These are phyloP conservation scores for Naso thynnoides DNA, from an alignment of 2,797 vertebrate species.

Conservation along the genomic window DNA sequence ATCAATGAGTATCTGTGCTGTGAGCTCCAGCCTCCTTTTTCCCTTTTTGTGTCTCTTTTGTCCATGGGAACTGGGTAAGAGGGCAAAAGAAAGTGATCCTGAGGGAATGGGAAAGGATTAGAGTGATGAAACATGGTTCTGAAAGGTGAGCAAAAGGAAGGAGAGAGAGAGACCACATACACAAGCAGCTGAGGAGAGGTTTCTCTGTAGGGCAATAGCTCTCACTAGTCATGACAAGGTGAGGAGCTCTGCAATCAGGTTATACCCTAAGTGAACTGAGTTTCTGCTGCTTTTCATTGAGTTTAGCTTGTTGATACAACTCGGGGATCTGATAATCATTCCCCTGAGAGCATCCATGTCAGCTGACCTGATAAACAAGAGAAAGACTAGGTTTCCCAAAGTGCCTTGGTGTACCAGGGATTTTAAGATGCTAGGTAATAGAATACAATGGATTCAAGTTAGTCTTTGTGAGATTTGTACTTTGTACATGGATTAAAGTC, in stretches of 20 bases:
- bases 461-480: too few species aligned
- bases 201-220: constrained; percentile 5
- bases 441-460: not conserved
- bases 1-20: constrained; percentile 10
- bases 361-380: not conserved
- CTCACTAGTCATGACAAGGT: constrained; percentile 9
- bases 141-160: constrained; percentile 8
- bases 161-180: constrained; percentile 1
- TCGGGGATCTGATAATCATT: constrained; percentile 7
- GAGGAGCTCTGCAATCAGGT: constrained; percentile 20
- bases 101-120: constrained; percentile 8
- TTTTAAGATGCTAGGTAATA: not conserved
- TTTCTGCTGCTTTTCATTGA: constrained; percentile 15
- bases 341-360: not conserved
- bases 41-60: constrained; percentile 6
- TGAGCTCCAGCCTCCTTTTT: constrained; percentile 12
- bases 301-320: constrained; percentile 5
- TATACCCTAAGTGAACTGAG: not conserved
- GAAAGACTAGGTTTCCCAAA: not conserved
- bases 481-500: too few species aligned
- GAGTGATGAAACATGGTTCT: constrained; percentile 28
- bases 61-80: constrained; percentile 32
- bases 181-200: constrained; percentile 12
- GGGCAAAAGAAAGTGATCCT: constrained; percentile 14
- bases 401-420: not conserved